A percentile compares a stretch with the other conserved stretches of the same genome.
Conservation (phyloP, 2,113 vertebrate genomes). For the Brienomyrus brachyistius region DNA sequence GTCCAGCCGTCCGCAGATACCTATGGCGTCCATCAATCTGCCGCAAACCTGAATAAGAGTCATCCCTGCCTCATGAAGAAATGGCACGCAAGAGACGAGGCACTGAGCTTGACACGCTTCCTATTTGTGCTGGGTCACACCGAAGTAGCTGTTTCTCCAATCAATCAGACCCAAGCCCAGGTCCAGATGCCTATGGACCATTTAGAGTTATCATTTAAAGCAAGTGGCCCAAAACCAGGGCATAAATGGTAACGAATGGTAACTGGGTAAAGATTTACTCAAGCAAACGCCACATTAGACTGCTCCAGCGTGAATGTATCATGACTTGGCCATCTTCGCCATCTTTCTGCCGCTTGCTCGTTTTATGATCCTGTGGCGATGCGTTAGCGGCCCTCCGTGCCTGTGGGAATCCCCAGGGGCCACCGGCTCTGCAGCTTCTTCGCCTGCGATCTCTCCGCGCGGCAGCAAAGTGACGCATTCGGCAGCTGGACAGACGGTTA, state of each 20-base stretch:
- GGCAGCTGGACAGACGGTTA: background rate
- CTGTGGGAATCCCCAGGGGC: background rate
- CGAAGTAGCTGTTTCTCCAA: background rate
- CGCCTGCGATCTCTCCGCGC: background rate
- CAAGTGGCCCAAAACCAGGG: background rate
- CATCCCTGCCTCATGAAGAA: background rate
- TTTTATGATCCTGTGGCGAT: background rate
- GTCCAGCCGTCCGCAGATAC: background rate
- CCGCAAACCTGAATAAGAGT: background rate
- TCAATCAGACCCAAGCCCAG: background rate
- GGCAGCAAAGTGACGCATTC: background rate
- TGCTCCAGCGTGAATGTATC: background rate
- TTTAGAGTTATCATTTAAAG: background rate
- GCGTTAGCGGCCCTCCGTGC: background rate
- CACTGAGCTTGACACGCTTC: background rate
- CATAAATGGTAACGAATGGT: background rate
- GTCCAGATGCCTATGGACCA: background rate
- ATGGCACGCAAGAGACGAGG: background rate
- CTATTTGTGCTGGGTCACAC: background rate
- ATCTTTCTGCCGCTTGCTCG: background rate
- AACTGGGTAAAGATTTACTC: background rate
- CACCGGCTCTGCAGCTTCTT: background rate
- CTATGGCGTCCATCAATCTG: background rate
- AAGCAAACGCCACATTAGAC: background rate
- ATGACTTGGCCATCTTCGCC: background rate